Evolutionary conservation across 2,888 invertebrate species (phyloP).

Genomic region (Eilema depressum): DNA sequence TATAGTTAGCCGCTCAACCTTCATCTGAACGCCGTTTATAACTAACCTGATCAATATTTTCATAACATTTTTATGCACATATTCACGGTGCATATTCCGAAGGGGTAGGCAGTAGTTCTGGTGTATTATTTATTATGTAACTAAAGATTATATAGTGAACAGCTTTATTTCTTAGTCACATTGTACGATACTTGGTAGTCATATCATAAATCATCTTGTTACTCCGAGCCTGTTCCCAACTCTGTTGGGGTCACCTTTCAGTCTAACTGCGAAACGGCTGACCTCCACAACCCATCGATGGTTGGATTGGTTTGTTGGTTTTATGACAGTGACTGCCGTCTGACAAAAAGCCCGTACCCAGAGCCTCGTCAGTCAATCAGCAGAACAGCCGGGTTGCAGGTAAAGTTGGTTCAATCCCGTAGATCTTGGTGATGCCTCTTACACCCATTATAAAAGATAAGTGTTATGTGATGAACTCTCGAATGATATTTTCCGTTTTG

Average conservation of each 20-base stretch:
- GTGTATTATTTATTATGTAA: too few relatives aligned
- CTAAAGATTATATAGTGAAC: too few relatives aligned
- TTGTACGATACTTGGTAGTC: too few relatives aligned
- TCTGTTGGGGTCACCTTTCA: too few relatives aligned
- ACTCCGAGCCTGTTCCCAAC: too few relatives aligned
- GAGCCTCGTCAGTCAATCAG: too few relatives aligned
- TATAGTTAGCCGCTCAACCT: not conserved
- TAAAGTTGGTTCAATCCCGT: not conserved
- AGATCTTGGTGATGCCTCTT: not conserved
- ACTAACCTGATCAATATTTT: slow-evolving; percentile 2
- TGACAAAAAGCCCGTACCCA: not conserved
- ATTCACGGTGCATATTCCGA: not conserved
- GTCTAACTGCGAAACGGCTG: too few relatives aligned
- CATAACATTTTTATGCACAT: not conserved
- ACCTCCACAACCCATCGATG: too few relatives aligned
- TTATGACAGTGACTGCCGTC: not conserved
- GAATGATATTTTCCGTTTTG: not conserved
- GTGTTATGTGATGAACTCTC: not conserved
- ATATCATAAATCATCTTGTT: too few relatives aligned
- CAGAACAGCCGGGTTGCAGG: not conserved
- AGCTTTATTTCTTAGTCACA: too few relatives aligned
- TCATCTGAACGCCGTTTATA: slow-evolving; percentile 1
- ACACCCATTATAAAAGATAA: not conserved
- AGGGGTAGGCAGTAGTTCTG: too few relatives aligned
- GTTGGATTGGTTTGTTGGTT: not conserved